These are phyloP conservation scores for Diplodus sargus DNA, from an alignment of 2,797 vertebrate genomes.

Conservation along the genomic window DNA sequence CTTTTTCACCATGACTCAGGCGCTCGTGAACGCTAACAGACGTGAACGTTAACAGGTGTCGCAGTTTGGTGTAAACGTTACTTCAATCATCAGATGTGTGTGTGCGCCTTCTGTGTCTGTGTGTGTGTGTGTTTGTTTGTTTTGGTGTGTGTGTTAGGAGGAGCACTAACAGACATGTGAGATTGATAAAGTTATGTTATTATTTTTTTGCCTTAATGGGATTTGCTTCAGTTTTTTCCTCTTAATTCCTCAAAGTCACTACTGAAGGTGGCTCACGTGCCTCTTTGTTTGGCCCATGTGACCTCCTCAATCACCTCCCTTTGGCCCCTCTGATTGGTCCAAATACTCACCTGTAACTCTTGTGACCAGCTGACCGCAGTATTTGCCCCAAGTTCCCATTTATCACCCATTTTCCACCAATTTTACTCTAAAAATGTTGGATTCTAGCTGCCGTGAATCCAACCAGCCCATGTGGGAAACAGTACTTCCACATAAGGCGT, in stretches of 20 bases:
- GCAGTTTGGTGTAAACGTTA: conserved; percentile 47
- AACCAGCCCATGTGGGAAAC: no score
- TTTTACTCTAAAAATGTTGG: no score
- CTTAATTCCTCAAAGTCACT: not conserved
- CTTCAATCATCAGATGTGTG: conserved; percentile 38
- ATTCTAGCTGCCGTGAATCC: no score
- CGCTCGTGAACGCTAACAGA: conserved; percentile 40
- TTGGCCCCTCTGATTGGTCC: no score
- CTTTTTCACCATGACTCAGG: conserved; percentile 38
- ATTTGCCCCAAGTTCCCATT: no score
- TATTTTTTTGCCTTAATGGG: not conserved
- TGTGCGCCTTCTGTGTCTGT: conserved; percentile 19
- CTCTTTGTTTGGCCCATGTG: no score
- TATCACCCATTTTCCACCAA: no score
- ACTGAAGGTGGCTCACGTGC: not conserved
- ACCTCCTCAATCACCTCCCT: no score
- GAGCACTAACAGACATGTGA: no score
- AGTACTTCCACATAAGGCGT: no score
- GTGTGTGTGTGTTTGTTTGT: conserved; percentile 16
- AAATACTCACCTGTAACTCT: no score
- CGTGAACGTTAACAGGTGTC: conserved; percentile 67
- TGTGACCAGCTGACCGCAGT: no score
- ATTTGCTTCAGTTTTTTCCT: not conserved
- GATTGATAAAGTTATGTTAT: not conserved
- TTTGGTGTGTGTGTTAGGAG: conserved; percentile 1